Percentiles rank a stretch among this genome's conserved stretches.
Evolutionary conservation across 2,888 invertebrate genomes (phyloP).

Genomic region (Metopia argyrocephala): DNA sequence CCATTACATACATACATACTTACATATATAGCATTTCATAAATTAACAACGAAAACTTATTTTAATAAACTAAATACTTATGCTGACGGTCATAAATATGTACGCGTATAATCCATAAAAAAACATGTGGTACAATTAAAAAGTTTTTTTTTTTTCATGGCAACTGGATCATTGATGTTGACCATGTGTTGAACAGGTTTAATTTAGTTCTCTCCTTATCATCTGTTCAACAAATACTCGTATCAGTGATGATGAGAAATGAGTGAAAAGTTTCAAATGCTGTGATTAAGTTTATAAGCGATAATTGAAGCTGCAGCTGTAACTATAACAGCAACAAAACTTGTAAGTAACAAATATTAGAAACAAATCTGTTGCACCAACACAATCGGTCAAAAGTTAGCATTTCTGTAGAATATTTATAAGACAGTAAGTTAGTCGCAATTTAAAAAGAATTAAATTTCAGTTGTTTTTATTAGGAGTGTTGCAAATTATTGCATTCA

Average conservation of each 20-base stretch:
- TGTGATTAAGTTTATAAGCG: constrained; percentile 44
- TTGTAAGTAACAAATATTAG: background rate
- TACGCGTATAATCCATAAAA: background rate
- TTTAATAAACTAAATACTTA: too few species aligned
- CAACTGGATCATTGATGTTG: constrained; percentile 42
- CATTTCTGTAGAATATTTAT: too few species aligned
- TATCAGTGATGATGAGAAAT: constrained; percentile 30
- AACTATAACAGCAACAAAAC: background rate
- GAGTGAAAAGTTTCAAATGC: constrained; percentile 38
- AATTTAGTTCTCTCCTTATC: background rate
- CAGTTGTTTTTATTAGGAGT: too few species aligned
- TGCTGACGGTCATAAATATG: background rate
- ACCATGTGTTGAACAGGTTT: constrained; percentile 49
- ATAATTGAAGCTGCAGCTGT: constrained; percentile 49
- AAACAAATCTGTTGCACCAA: background rate
- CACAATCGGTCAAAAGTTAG: too few species aligned
- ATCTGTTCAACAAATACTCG: constrained; percentile 2
- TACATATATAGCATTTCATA: too few species aligned
- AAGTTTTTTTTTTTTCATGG: constrained; percentile 37
- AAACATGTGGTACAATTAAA: background rate
- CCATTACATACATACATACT: too few species aligned
- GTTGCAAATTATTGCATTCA: too few species aligned
- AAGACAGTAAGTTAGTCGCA: too few species aligned
- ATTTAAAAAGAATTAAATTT: too few species aligned
- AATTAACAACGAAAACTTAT: too few species aligned